Evolutionary conservation across 1,140 invertebrate species (phyloP), one percentile per base, ranked within the genome.

Genomic region (Aphidius ervi): DNA sequence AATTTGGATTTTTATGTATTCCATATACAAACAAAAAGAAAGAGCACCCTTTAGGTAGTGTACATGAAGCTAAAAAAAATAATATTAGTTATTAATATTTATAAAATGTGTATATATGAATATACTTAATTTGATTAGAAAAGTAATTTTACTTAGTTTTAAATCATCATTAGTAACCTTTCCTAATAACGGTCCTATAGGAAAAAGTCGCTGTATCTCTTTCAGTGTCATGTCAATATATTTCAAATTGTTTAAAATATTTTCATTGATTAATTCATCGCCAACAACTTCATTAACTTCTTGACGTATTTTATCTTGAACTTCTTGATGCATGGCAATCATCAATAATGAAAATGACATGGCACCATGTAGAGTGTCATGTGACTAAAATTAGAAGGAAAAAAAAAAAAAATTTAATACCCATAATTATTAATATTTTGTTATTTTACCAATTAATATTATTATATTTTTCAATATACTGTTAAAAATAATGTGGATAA

Each of bases 191-290:
- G 87, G 86, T 6, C 85, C 86, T 4, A 85, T 81, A 2, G 85
- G 82, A 63, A 79, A 86, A 23, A 83, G 64, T 31, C 84, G 65
- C 47, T 86, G 73, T 0, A 79, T 75, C 67, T 88, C 86, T 63
- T 88, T 87, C 9, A 88, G 69, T 3, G 82, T 80, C 43, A 81
- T 81, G 63, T 87, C 86, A 45, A 85, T 64, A 63, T 87, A 88
- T 49, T 82, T 81, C 54, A 88, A 65, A 59, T 80, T 68, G 10
- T 75, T 72, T 46, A 88, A 60, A 64, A 86, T 84, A 10, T 84
- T 78, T 56, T 80, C 80, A 8, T 80, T 80, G 0, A 83, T 74
- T 16, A 68, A 71, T 65, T 63, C 70, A 16, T 73, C 70, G 57
- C 78, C 82, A 63, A 84, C 76, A 10, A 86, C 71, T 40, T 65